Evolutionary conservation across 2,797 vertebrate species (phyloP).

Genomic region (Octomys mimax): DNA sequence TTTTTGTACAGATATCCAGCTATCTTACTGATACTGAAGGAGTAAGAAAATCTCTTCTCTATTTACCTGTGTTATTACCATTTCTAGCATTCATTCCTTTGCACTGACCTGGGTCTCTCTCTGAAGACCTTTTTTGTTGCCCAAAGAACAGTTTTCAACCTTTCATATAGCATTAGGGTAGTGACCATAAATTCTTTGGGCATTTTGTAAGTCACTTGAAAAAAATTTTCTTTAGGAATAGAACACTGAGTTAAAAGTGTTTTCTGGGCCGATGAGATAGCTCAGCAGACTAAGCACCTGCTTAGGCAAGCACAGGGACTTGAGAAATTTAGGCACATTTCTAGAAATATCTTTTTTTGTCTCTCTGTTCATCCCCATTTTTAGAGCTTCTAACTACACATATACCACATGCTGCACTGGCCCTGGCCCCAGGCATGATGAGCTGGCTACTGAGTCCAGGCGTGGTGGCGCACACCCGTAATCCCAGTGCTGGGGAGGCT

Average conservation of each 20-base stretch:
- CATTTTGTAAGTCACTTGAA: background rate
- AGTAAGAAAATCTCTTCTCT: background rate
- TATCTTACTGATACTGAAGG: background rate
- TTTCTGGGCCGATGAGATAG: background rate
- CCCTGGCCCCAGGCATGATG: too few species aligned
- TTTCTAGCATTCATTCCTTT: background rate
- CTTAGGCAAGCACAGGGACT: too few species aligned
- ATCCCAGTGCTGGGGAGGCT: too few species aligned
- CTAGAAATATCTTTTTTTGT: background rate
- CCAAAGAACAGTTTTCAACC: background rate
- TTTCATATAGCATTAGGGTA: background rate
- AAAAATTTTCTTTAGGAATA: background rate
- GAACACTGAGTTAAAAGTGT: too few species aligned
- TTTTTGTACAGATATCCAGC: background rate
- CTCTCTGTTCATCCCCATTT: background rate
- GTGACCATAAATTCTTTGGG: background rate
- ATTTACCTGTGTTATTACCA: fast-evolving
- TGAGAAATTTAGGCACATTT: background rate
- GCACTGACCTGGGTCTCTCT: background rate
- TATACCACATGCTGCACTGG: too few species aligned
- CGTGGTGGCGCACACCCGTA: too few species aligned
- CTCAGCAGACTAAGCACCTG: too few species aligned
- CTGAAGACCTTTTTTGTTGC: background rate
- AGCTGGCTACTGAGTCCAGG: too few species aligned
- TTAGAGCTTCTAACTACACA: background rate